A percentile compares a stretch with the other conserved stretches of the same genome.
phyloP scores from a whole-genome alignment of 2,888 invertebrate species.

The Andrena bucephala region DNA sequence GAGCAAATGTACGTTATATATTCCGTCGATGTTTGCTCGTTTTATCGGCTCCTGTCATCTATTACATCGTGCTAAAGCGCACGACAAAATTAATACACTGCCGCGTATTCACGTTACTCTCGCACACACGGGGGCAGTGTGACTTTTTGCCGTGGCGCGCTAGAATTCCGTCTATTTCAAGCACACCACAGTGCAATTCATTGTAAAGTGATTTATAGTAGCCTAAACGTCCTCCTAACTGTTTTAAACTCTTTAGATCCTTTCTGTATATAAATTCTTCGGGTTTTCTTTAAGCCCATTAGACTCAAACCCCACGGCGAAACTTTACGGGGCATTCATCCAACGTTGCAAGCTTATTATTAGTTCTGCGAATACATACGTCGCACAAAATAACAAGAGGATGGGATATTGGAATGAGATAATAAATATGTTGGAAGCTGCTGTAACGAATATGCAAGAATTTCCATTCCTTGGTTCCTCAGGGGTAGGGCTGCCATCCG shows the following conservation, averaged over 20 bases:
- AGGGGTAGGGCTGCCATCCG: no score
- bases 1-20: constrained; percentile 32
- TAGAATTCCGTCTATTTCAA: not conserved
- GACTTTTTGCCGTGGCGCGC: constrained; percentile 13
- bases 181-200: not conserved
- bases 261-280: no score
- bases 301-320: no score
- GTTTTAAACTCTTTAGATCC: not conserved
- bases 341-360: no score
- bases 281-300: no score
- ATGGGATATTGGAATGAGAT: no score
- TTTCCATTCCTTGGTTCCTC: no score
- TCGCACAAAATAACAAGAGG: no score
- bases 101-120: not conserved
- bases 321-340: no score
- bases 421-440: no score
- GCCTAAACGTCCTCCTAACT: not conserved
- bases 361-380: no score
- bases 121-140: not conserved
- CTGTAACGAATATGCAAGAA: no score
- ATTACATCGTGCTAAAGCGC: constrained; percentile 8
- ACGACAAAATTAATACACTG: constrained; percentile 34
- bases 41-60: constrained; percentile 48
- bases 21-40: constrained; percentile 46
- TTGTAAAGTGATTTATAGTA: not conserved